phyloP scores from a whole-genome alignment of 2,797 vertebrate species.

The Myotis vivesi region DNA sequence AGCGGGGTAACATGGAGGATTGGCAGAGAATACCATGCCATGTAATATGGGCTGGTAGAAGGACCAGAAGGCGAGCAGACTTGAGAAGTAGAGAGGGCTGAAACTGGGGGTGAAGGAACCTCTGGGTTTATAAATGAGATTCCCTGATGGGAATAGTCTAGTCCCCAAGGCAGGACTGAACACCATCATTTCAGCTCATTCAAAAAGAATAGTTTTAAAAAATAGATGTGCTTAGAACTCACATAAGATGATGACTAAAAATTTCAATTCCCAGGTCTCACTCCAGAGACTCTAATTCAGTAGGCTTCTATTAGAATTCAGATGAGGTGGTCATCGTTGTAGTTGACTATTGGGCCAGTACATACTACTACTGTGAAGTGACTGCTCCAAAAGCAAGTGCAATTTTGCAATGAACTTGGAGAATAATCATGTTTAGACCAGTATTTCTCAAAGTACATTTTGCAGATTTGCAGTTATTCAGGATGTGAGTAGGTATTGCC shows the following conservation, averaged over 20 bases:
- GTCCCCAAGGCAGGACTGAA: background rate
- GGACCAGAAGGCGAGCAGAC: background rate
- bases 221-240: background rate
- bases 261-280: background rate
- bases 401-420: background rate
- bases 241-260: background rate
- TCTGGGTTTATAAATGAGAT: background rate
- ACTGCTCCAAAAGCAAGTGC: background rate
- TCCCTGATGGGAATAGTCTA: no score
- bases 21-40: background rate
- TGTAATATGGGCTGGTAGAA: background rate
- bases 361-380: background rate
- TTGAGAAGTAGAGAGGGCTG: background rate
- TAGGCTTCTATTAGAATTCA: background rate
- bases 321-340: background rate
- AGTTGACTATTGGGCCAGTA: background rate
- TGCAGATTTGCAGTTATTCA: background rate
- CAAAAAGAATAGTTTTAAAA: background rate
- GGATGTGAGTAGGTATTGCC: background rate
- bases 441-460: background rate
- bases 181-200: background rate
- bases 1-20: background rate
- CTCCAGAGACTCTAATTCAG: background rate
- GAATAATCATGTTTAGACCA: background rate
- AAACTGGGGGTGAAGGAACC: background rate